phyloP scores from a whole-genome alignment of 2,113 vertebrate species.

The Fulica atra region DNA sequence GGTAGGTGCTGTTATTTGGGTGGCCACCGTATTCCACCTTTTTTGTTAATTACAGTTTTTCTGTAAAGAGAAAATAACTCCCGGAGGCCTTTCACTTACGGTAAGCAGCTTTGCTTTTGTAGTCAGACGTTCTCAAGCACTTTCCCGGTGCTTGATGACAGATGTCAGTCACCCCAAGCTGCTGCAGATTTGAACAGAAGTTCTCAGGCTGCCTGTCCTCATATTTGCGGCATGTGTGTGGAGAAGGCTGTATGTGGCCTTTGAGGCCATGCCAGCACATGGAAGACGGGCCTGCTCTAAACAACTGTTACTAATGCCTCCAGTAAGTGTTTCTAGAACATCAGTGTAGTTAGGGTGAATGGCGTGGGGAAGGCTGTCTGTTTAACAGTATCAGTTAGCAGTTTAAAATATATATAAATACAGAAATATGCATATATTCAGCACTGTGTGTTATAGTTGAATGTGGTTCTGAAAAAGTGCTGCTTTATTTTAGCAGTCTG shows the following conservation, averaged over 20 bases:
- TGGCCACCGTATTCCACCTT: background rate
- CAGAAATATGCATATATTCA: accelerated
- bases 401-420: background rate
- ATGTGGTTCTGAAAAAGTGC: background rate
- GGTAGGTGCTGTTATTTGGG: background rate
- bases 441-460: accelerated
- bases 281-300: background rate
- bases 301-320: background rate
- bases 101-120: background rate
- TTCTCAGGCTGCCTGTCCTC: background rate
- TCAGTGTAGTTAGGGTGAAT: background rate
- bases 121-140: background rate
- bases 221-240: background rate
- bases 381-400: background rate
- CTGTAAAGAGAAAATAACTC: background rate
- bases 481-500: background rate
- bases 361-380: background rate
- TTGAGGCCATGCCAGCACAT: background rate
- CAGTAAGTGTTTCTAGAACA: background rate
- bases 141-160: background rate
- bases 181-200: background rate
- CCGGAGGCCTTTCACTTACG: background rate
- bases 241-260: background rate
- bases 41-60: background rate
- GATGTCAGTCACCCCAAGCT: background rate